phyloP scores from a whole-genome alignment of 2,888 invertebrate genomes.

The Pseudococcus jackbeardsleyi region DNA sequence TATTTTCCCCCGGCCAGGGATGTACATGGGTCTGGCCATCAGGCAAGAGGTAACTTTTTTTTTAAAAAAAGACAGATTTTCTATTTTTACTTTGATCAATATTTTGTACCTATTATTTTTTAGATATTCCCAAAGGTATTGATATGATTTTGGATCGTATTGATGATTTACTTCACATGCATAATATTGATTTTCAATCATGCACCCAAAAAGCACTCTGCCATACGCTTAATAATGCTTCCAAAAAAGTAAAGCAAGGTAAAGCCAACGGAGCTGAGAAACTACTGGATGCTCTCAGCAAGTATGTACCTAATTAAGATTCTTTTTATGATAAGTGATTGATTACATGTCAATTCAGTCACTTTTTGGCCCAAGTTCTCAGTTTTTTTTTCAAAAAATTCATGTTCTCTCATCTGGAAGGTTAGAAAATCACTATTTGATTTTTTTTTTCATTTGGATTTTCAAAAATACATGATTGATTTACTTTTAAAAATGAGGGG shows the following conservation, averaged over 20 bases:
- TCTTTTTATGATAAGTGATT: too few species aligned
- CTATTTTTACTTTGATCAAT: background rate
- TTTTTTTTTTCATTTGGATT: too few species aligned
- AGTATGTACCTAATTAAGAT: constrained; percentile 68
- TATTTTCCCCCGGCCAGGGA: constrained; percentile 66
- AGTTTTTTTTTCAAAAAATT: too few species aligned
- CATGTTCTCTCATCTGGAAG: too few species aligned
- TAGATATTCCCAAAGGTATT: constrained; percentile 64
- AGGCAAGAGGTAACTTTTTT: background rate
- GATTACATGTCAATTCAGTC: too few species aligned
- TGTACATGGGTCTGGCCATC: background rate
- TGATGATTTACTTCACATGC: constrained; percentile 69
- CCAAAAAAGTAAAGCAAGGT: constrained; percentile 69
- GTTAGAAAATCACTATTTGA: too few species aligned
- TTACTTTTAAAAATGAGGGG: too few species aligned
- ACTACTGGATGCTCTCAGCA: constrained; percentile 72
- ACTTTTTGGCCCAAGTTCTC: too few species aligned
- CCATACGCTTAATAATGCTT: constrained; percentile 69
- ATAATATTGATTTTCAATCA: constrained; percentile 69
- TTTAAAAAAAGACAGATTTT: background rate
- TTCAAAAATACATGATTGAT: too few species aligned
- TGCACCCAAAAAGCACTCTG: constrained; percentile 70
- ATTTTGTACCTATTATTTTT: background rate
- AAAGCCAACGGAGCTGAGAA: constrained; percentile 71
- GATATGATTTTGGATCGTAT: constrained; percentile 68